Percentiles rank a stretch among this genome's conserved stretches.
Conservation (phyloP, 2,888 invertebrate species). For the Sphecodes monilicornis region DNA sequence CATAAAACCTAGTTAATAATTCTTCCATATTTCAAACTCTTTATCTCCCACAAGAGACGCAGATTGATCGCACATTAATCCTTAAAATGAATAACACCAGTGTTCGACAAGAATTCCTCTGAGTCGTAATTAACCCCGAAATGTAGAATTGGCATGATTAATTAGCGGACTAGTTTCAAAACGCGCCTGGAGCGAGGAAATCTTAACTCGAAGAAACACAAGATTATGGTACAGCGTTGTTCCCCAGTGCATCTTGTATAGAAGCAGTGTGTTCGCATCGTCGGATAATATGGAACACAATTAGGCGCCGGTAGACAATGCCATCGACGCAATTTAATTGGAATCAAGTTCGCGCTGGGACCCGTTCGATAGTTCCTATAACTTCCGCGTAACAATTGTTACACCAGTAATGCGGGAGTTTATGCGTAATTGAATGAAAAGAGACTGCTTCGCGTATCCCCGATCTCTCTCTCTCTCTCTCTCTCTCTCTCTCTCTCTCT, state of each 20-base stretch:
- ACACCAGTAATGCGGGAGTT: constrained; percentile 23
- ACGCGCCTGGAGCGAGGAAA: background rate
- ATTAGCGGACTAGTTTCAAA: background rate
- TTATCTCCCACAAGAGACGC: background rate
- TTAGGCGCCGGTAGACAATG: constrained; percentile 25
- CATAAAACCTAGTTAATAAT: background rate
- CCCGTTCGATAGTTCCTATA: constrained; percentile 4
- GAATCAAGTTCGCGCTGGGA: constrained; percentile 3
- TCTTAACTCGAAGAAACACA: background rate
- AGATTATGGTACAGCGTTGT: background rate
- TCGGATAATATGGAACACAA: constrained; percentile 10
- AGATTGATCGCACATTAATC: background rate
- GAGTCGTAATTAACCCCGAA: background rate
- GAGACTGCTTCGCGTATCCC: constrained; percentile 11
- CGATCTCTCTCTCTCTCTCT: background rate
- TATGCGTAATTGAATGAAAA: constrained; percentile 53
- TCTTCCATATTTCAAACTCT: background rate
- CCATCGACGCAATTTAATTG: constrained; percentile 30
- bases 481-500: background rate
- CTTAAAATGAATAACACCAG: background rate
- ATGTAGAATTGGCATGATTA: background rate
- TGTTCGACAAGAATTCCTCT: background rate
- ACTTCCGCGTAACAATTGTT: constrained; percentile 37
- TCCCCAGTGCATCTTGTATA: background rate
- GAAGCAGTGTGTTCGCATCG: background rate